Evolutionary conservation across 2,113 vertebrate species (phyloP), one percentile per base, ranked within the genome.

Genomic region (Cyprichromis sp.): DNA sequence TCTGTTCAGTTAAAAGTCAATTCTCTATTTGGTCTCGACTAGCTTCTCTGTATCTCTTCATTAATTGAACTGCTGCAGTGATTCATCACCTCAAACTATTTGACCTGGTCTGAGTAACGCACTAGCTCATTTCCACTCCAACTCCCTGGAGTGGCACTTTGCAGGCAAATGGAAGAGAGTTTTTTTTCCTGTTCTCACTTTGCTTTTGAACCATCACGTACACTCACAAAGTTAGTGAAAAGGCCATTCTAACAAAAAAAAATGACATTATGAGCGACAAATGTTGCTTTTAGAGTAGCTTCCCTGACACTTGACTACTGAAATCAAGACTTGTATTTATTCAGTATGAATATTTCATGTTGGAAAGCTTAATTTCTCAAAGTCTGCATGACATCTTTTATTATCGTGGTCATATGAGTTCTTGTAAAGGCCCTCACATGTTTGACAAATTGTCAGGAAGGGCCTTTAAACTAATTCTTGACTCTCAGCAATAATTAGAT

Each of bases 401-500:
- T 86, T 89, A 87, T 89, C 55, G 14, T 85, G 80, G 81, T 89
- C 90, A 79, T 89, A 68, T 80, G 40, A 54, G 45, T 66, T 82
- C 80, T 80, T 87, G 68, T 81, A 87, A 86, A 87, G 29, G 17
- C 26, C 59, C 34, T 88, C 47, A 68, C 71, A 24, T 86, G 63
- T 92, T 79, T 92, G 91, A 94, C 90, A 94, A 90, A 93, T 89
- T 85, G 89, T 87, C 61, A 80, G 50, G 88, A 85, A 47, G 59
- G 87, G 59, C 71, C 91, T 90, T 92, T 91, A 91, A 95, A 93
- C 82, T 68, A 87, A 93, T 90, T 88, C 63, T 85, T 87, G 85
- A 93, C 90, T 91, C 85, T 89, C 82, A 59, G 82, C 87, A 90
- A 91, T 95, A 94, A 95, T 96, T 94, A 92, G 92, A 94, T 92